Percentiles rank a stretch among this genome's conserved stretches.
Conservation (phyloP, 2,797 vertebrate species). For the Spheniscus humboldti region DNA sequence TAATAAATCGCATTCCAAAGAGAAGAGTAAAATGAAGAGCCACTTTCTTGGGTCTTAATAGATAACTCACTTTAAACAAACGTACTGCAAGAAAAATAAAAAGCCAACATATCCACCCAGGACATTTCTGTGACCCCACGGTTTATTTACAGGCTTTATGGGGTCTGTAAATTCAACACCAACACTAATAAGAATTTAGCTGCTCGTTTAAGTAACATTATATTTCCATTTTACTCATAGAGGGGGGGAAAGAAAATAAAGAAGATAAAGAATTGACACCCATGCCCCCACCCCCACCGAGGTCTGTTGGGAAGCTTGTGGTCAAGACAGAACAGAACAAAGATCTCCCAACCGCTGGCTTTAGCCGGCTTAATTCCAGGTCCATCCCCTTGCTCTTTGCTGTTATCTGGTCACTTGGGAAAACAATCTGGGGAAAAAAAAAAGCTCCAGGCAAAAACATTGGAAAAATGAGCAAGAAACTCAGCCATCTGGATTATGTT, state of each 20-base stretch:
- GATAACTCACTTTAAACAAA: slow-evolving; percentile 7
- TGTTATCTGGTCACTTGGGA: not conserved
- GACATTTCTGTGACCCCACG: not conserved
- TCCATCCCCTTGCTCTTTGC: not conserved
- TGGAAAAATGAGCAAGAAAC: not conserved
- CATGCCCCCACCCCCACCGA: not conserved
- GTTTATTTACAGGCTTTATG: not conserved
- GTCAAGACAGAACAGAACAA: not conserved
- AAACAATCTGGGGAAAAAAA: not conserved
- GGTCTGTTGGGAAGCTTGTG: not conserved
- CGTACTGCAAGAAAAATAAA: not conserved
- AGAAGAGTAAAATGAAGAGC: not conserved
- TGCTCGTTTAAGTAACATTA: not conserved
- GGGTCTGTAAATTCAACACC: not conserved
- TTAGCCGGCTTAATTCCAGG: not conserved
- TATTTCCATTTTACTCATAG: not conserved
- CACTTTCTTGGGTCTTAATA: not conserved
- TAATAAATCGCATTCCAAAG: slow-evolving; percentile 49
- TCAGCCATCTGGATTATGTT: not conserved
- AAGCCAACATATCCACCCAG: not conserved
- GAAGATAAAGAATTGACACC: not conserved
- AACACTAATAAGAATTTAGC: not conserved
- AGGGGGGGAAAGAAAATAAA: not conserved
- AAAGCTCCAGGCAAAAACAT: not conserved
- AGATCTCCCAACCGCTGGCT: not conserved